A percentile compares a stretch with the other conserved stretches of the same genome.
Conservation (phyloP, 2,797 vertebrate genomes). For the Gambelia wislizenii region DNA sequence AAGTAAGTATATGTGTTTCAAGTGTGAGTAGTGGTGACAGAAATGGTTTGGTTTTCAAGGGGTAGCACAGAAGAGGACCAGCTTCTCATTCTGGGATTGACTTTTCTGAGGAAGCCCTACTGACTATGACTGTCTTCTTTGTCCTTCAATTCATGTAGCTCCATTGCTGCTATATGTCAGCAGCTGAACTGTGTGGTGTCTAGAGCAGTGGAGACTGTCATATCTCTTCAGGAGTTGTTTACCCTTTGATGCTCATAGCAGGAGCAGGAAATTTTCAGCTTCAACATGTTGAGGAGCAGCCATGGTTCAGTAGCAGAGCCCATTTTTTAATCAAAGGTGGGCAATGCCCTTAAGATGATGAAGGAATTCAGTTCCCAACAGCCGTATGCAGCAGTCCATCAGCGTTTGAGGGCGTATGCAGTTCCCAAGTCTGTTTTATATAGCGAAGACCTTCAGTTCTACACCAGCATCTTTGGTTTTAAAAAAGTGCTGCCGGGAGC, state of each 20-base stretch:
- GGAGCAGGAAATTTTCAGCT: too few species aligned
- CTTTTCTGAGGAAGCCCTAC: neutral
- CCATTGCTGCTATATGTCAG: neutral
- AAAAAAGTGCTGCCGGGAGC: too few species aligned
- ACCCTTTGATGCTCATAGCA: neutral
- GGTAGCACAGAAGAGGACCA: neutral
- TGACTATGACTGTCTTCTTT: neutral
- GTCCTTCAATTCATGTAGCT: neutral
- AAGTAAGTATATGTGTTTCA: too few species aligned
- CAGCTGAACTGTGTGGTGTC: neutral
- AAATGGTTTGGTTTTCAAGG: neutral
- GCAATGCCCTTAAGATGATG: neutral
- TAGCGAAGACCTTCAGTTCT: neutral
- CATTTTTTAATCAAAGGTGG: neutral
- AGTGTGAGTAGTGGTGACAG: neutral
- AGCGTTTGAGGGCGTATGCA: neutral
- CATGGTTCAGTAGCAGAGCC: neutral
- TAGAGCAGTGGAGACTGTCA: neutral
- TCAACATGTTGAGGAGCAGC: neutral
- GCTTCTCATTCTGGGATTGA: neutral
- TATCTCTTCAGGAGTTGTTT: neutral
- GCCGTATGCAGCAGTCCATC: neutral
- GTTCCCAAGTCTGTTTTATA: neutral
- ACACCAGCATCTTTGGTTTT: neutral
- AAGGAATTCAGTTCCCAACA: neutral